Conservation (phyloP, 2,113 vertebrate species). For the Papio anubis region DNA sequence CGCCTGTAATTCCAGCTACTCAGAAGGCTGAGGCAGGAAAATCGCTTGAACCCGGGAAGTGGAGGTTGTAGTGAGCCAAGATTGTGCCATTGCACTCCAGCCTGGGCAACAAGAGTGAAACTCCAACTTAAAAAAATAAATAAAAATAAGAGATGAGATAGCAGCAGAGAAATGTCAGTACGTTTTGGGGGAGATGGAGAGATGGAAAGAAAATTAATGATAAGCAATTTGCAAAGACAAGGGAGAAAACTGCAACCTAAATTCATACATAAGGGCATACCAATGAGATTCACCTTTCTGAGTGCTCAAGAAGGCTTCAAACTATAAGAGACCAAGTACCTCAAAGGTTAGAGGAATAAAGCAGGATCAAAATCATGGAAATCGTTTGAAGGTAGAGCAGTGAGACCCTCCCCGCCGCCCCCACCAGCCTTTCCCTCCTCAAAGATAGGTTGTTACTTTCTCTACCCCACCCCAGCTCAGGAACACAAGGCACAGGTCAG, state of each 20-base stretch:
- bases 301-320: neutral
- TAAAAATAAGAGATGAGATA: neutral
- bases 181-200: neutral
- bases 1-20: no score
- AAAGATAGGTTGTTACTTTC: neutral
- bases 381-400: neutral
- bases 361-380: neutral
- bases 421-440: neutral
- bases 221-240: neutral
- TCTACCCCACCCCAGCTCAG: neutral
- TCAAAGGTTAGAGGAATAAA: neutral
- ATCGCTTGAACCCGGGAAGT: no score
- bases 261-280: neutral
- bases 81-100: no score
- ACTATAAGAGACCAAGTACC: neutral
- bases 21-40: no score
- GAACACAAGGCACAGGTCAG: neutral
- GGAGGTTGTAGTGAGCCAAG: no score
- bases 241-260: neutral
- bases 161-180: neutral
- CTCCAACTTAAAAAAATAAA: no score
- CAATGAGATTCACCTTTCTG: neutral
- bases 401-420: neutral
- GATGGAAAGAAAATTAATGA: neutral
- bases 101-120: no score